phyloP scores from a whole-genome alignment of 2,113 vertebrate genomes.

The Oncorhynchus nerka region DNA sequence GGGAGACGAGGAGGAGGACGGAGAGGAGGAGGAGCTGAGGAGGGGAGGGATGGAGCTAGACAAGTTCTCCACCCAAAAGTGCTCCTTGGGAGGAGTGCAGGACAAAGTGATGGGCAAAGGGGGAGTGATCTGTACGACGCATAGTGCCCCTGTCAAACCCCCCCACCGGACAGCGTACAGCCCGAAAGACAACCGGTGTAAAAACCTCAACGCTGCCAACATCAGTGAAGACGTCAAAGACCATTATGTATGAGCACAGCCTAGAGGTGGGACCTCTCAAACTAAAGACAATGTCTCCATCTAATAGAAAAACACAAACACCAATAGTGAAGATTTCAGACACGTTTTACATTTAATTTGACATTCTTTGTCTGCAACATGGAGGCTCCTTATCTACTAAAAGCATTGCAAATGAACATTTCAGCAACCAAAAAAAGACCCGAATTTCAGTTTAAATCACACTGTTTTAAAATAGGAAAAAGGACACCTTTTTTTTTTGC shows the following conservation, averaged over 20 bases:
- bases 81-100: conserved; percentile 61
- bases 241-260: conserved; percentile 61
- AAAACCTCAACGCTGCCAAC: conserved; percentile 79
- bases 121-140: conserved; percentile 69
- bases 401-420: conserved; percentile 40
- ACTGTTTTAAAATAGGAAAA: conserved; percentile 16
- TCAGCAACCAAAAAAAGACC: conserved; percentile 9
- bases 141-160: conserved; percentile 73
- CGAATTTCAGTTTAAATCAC: conserved; percentile 20
- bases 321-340: conserved; percentile 52
- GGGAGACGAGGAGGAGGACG: conserved; percentile 60
- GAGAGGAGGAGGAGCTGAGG: conserved; percentile 72
- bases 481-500: conserved; percentile 41
- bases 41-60: conserved; percentile 67
- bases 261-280: conserved; percentile 22
- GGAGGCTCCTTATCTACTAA: conserved; percentile 70
- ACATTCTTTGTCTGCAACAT: conserved; percentile 78
- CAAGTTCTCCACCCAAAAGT: conserved; percentile 79
- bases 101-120: conserved; percentile 65
- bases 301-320: conserved; percentile 52
- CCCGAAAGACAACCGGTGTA: conserved; percentile 90
- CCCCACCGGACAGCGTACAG: conserved; percentile 79
- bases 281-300: conserved; percentile 56
- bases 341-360: conserved; percentile 41
- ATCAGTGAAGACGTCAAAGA: conserved; percentile 77